Evolutionary conservation across 1,140 invertebrate species (phyloP), one percentile per base, ranked within the genome.

Genomic region (Nymphalis io): DNA sequence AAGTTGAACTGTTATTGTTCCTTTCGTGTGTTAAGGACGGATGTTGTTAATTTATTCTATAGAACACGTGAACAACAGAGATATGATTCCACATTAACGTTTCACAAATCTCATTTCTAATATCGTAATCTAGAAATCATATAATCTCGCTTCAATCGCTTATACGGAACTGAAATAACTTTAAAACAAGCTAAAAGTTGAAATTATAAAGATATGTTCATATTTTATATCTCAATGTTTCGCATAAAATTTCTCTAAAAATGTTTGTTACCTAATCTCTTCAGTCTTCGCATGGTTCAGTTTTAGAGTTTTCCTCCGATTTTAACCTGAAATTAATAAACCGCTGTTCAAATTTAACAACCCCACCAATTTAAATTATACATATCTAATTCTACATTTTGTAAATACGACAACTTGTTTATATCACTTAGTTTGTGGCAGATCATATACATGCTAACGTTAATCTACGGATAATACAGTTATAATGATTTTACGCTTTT

Each of bases 291-390:
- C 73, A 63, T 70, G 74, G 75, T 71, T 83, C 76, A 60, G 68
- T 80, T 74, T 75, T 74, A 85, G 78, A 69, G 71, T 68, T 77
- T 74, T 76, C 75, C 79, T 80, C 85, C 80, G 73, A 76, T 84
- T 87, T 87, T 69, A 84, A 83, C 82, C 85, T 87, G 85, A 87
- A 87, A 87, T 81, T 76, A 87, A 87, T 80, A 85, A 87, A 85
- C 80, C 79, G 74, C 67, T 76, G 74, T 82, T 83, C 79, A 84
- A 80, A 73, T 71, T 80, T 70, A 66, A 68, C 64, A 77, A 70
- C 71, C 73, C 59, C 66, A 62, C 48, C 53, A 61, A 60, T 61
- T 60, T 68, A 46, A 51, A 46, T 58, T 46, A 44, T 18, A 65
- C 38, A 57, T 57, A 44, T 8, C 23, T 44, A 53, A 55, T 64